Evolutionary conservation across 92 coral and sea anemone genomes (phyloP).

Genomic region (Parazoanthus darwini): DNA sequence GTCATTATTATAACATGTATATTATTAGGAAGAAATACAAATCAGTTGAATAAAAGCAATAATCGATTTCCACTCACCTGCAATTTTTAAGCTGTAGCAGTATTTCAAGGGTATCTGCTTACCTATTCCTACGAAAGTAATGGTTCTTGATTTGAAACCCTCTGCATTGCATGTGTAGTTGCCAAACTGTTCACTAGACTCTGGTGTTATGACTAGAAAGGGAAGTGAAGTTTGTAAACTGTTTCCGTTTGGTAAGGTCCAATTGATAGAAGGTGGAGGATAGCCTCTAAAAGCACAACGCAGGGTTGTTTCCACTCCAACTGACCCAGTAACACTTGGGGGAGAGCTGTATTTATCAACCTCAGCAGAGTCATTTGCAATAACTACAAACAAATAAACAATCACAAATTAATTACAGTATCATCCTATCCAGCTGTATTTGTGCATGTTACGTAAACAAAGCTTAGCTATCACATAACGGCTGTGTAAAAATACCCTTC

Average conservation of each 20-base stretch:
- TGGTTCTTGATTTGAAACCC: slow-evolving; percentile 6
- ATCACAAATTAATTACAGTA: background rate
- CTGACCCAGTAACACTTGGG: background rate
- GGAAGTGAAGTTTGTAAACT: background rate
- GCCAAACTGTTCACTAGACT: background rate
- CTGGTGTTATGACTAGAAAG: background rate
- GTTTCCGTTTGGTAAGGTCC: background rate
- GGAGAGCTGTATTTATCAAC: background rate
- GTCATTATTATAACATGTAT: background rate
- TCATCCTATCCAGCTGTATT: too few relatives aligned
- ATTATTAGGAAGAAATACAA: too few relatives aligned
- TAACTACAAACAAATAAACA: background rate
- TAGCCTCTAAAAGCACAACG: slow-evolving; percentile 1
- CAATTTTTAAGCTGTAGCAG: background rate
- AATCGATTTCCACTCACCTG: too few relatives aligned
- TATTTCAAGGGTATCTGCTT: background rate
- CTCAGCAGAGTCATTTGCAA: background rate
- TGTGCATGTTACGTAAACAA: too few relatives aligned
- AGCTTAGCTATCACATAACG: too few relatives aligned
- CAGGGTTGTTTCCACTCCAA: background rate
- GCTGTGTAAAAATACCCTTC: too few relatives aligned
- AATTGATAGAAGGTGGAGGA: background rate
- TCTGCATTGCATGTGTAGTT: slow-evolving; percentile 14
- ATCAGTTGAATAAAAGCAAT: too few relatives aligned
- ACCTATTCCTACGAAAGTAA: too few relatives aligned